phyloP scores from a whole-genome alignment of 2,113 vertebrate species.

The Myotis yumanensis region DNA sequence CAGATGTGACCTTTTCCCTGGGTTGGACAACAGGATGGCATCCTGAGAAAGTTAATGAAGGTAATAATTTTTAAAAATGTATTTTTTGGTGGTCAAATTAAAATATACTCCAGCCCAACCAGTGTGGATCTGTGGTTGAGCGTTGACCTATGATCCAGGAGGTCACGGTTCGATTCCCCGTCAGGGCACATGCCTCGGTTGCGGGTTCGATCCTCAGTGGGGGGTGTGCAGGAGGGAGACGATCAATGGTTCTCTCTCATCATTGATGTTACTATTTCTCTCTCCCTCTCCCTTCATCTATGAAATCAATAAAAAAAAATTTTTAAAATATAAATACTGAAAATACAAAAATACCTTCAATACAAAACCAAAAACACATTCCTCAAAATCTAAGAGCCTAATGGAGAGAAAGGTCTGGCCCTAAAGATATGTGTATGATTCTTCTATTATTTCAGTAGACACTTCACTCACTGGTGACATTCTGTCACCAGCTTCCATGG shows the following conservation, averaged over 20 bases:
- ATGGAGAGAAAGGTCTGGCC: background rate
- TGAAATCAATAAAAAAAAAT: too few species aligned
- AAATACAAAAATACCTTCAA: background rate
- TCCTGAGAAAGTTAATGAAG: conserved; percentile 84
- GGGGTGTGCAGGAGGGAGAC: too few species aligned
- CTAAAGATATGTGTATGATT: background rate
- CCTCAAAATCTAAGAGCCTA: background rate
- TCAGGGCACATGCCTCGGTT: too few species aligned
- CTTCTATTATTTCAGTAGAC: background rate
- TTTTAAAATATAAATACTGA: background rate
- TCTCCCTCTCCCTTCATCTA: too few species aligned
- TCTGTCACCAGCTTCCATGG: background rate
- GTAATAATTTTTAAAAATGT: conserved; percentile 74
- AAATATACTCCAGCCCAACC: too few species aligned
- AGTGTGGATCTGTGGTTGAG: too few species aligned
- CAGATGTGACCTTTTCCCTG: conserved; percentile 88
- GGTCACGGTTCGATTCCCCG: too few species aligned
- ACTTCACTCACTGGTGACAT: background rate
- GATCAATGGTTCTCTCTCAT: too few species aligned
- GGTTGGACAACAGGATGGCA: conserved; percentile 93
- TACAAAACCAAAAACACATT: background rate
- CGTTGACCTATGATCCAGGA: too few species aligned
- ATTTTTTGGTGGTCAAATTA: too few species aligned
- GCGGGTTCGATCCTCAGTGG: too few species aligned
- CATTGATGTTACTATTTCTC: too few species aligned